phyloP scores from a whole-genome alignment of 2,113 vertebrate genomes.

The Odocoileus hemionus region DNA sequence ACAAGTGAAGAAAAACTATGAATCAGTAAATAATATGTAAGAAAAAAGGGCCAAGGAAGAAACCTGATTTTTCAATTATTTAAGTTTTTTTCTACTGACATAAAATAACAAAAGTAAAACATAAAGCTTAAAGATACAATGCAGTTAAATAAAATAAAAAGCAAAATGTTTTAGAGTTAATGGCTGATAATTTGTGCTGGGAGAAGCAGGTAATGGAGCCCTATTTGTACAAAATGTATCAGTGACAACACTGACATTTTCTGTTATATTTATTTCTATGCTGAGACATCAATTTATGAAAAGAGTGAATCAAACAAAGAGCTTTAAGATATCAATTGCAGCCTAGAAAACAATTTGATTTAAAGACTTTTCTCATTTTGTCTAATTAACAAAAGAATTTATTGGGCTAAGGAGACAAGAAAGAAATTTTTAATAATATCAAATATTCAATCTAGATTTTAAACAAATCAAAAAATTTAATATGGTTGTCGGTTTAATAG shows the following conservation, averaged over 20 bases:
- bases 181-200: neutral
- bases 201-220: neutral
- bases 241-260: neutral
- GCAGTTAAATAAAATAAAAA: neutral
- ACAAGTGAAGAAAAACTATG: neutral
- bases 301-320: neutral
- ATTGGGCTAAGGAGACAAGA: neutral
- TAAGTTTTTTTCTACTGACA: neutral
- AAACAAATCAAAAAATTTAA: neutral
- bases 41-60: neutral
- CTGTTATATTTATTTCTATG: neutral
- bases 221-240: neutral
- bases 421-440: neutral
- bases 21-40: conserved; percentile 14
- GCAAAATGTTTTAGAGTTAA: neutral
- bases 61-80: neutral
- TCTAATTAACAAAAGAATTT: neutral
- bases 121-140: neutral
- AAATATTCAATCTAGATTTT: neutral
- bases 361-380: neutral
- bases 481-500: neutral
- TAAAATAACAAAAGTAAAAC: neutral
- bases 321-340: neutral
- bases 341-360: neutral
- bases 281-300: neutral